Evolutionary conservation across 2,797 vertebrate genomes (phyloP).

Genomic region (Oreochromis grahami): DNA sequence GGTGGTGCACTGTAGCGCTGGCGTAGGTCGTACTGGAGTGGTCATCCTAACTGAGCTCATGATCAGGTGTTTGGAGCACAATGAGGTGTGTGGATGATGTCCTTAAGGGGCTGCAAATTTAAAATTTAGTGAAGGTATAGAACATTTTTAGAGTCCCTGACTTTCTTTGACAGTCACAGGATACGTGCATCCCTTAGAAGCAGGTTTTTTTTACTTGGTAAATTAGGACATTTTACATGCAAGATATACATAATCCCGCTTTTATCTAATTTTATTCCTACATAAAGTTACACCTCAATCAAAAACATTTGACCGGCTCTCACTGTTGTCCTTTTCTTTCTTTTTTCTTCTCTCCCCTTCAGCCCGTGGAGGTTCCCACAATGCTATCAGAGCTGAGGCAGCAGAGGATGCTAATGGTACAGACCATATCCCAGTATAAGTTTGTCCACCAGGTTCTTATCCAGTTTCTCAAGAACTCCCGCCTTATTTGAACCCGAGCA

Average conservation of each 20-base stretch:
- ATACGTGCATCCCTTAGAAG: not conserved
- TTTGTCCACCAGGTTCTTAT: constrained; percentile 97
- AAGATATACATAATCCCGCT: not conserved
- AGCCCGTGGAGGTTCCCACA: constrained; percentile 90
- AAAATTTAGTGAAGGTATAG: not conserved
- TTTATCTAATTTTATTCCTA: not conserved
- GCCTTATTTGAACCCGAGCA: constrained; percentile 84
- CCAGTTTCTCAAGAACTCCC: constrained; percentile 93
- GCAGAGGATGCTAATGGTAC: constrained; percentile 96
- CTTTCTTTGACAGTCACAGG: not conserved
- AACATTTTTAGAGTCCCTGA: not conserved
- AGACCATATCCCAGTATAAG: constrained; percentile 95
- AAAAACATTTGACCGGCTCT: not conserved
- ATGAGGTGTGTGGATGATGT: constrained; percentile 79
- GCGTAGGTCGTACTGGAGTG: constrained; percentile 92
- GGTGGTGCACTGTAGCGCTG: constrained; percentile 93
- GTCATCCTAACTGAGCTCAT: constrained; percentile 95
- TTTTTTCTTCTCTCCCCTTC: not conserved
- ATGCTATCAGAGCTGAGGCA: constrained; percentile 90
- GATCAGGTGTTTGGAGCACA: constrained; percentile 95
- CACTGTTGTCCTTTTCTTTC: not conserved
- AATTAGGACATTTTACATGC: not conserved
- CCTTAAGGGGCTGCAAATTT: not conserved
- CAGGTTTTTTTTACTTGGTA: not conserved
- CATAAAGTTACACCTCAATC: not conserved